Evolutionary conservation across 2,888 invertebrate genomes (phyloP), one percentile per base, ranked within the genome.

Genomic region (Diloba caeruleocephala): DNA sequence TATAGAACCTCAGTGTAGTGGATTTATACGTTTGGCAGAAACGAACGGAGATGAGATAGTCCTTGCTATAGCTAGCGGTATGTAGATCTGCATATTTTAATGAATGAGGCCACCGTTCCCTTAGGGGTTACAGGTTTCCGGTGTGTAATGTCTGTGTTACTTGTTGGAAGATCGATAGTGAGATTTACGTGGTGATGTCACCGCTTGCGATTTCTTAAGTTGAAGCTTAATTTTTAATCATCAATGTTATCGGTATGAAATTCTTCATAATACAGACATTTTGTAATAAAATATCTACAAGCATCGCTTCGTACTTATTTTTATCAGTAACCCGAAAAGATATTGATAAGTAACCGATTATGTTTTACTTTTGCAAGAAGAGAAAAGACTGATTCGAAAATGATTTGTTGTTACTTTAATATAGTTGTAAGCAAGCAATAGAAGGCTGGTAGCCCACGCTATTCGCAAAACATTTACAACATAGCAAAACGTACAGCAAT

Each of bases 1-100:
- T 58, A 68, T 69, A 77, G 65, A 71, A 76, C 71, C 60, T 57
- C 64, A 69, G 85, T 87, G 81, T 74, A 78, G 86, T 87, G 86
- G 64, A 72, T 67, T 71, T 71, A 57, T 70, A 60, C 70, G 64
- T 65, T 86, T 85, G 85, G 84, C n/a, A 87, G 79, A 76, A 64
- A 70, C 54, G 55, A 70, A 61, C 77, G 78, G 87, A 84, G 70
- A 92, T 92, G 92, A 91, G 85, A 90, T 91, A 91, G 84, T 84
- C 79, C 51, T 76, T 76, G 71, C 58, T 67, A n/a, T n/a, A 63
- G 56, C 56, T 60, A 66, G 74, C 76, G 89, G 91, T 92, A 85
- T 75, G 88, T 84, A 45, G 34, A 37, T 54, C 58, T 56, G 36
- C 43, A 41, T 52, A 56, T 56, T 57, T 57, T 57, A 45, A 52